Evolutionary conservation across 2,113 vertebrate species (phyloP), one percentile per base, ranked within the genome.

Genomic region (Pterocles orientalis): DNA sequence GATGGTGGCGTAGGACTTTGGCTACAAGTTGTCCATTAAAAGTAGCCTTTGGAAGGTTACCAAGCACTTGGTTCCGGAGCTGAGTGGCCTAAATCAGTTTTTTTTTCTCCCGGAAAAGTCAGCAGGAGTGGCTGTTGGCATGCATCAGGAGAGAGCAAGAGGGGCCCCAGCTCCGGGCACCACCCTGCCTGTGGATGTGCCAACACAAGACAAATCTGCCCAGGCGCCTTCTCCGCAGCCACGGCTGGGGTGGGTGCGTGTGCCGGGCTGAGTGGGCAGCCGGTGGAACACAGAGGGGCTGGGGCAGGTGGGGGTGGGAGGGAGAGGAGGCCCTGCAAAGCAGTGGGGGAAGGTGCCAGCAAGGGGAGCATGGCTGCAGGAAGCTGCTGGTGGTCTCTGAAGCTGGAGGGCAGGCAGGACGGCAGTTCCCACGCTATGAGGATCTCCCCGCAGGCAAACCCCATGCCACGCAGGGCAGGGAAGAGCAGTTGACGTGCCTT

Each of bases 211-310:
- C 50, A 70, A 29, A 28, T 3, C 9, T 0, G 9, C 6, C 39
- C 54, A 34, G 33, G 14, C 65, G 7, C 77, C 25, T 73, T 41
- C 54, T 69, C 83, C n/a, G 9, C 1, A 50, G 45, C 24, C 2
- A 2, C 47, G 33, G 31, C 57, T 56, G 92, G 75, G 31, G 47
- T 64, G 75, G 79, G 26, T 2, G 2, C 0, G 2, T 43, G 10
- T 60, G 48, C 48, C 48, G 6, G 50, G 31, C 60, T 53, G 66
- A 79, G 66, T 2, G 1, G 15, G 62, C 31, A 64, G 43, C 53
- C 1, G 0, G 21, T 10, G 39, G n/a, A 70, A 20, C 3, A 0
- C 1, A 3, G 24, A 51, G 39, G n/a, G 36, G 2, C 26, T 62
- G 70, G 41, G 16, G 24, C 18, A 12, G n/a, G 12, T 12, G 66